A percentile compares a stretch with the other conserved stretches of the same genome.
Conservation (phyloP, 2,888 invertebrate species). For the Stenolophus ochropezus region DNA sequence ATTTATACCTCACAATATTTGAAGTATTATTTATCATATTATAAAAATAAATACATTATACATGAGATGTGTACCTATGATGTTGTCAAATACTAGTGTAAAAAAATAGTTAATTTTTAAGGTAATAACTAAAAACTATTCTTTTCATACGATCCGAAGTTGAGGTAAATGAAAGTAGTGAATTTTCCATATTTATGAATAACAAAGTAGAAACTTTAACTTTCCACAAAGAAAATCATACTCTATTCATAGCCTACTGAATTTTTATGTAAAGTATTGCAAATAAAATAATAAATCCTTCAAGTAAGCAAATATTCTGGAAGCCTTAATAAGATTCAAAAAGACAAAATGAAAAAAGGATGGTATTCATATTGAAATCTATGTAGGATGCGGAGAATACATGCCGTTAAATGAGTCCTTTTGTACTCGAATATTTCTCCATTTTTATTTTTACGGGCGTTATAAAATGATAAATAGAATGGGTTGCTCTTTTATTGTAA, state of each 20-base stretch:
- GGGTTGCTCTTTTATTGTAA: background rate
- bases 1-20: no score
- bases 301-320: background rate
- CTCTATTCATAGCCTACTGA: background rate
- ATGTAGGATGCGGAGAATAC: background rate
- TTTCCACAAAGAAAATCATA: background rate
- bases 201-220: background rate
- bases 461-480: background rate
- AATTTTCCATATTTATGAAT: background rate
- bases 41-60: no score
- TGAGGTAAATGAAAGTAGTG: no score
- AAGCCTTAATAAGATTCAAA: background rate
- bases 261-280: background rate
- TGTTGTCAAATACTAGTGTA: no score
- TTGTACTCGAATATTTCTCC: background rate
- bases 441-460: background rate
- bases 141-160: no score
- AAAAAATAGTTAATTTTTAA: no score
- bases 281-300: background rate
- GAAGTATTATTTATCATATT: no score
- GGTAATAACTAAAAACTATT: no score
- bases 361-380: background rate
- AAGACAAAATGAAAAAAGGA: background rate
- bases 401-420: background rate
- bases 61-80: no score